phyloP scores from a whole-genome alignment of 53 echinoderm and acorn worm species.

The Henricia sp. region DNA sequence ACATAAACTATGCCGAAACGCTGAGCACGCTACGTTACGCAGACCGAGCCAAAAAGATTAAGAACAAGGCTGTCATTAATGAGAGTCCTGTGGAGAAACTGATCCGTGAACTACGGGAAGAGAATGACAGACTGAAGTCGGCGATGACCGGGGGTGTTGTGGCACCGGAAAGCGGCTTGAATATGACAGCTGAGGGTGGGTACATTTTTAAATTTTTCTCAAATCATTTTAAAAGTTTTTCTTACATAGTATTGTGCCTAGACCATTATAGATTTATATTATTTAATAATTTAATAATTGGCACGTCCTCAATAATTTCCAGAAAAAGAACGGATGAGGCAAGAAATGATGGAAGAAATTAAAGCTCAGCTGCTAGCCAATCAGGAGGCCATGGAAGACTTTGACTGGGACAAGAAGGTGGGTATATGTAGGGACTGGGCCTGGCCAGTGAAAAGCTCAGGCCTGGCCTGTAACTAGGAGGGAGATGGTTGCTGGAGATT shows the following conservation, averaged over 20 bases:
- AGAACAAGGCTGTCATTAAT: constrained; percentile 99
- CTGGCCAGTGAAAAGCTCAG: too few relatives aligned
- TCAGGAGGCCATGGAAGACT: constrained; percentile 94
- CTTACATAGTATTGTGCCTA: too few relatives aligned
- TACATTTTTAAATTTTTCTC: too few relatives aligned
- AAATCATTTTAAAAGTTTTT: too few relatives aligned
- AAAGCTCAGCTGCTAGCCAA: constrained; percentile 92
- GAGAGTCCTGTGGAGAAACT: constrained; percentile 98
- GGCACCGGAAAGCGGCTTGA: constrained; percentile 61
- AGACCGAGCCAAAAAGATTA: constrained; percentile 99
- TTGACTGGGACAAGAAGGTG: constrained; percentile 97
- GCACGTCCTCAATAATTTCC: too few relatives aligned
- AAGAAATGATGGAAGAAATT: constrained; percentile 96
- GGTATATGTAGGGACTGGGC: too few relatives aligned
- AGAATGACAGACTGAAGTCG: constrained; percentile 92
- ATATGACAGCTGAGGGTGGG: constrained; percentile 91
- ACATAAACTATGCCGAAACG: constrained; percentile 98
- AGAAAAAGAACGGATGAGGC: constrained; percentile 91
- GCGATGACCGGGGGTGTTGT: constrained; percentile 66
- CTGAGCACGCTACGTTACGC: constrained; percentile 91
- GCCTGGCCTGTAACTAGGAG: too few relatives aligned
- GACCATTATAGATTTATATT: too few relatives aligned
- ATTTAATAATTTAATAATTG: too few relatives aligned
- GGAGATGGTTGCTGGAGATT: too few relatives aligned
- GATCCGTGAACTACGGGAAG: constrained; percentile 91